Evolutionary conservation across 23 tunicate genomes (phyloP).

Genomic region (Trididemnum miniatum): DNA sequence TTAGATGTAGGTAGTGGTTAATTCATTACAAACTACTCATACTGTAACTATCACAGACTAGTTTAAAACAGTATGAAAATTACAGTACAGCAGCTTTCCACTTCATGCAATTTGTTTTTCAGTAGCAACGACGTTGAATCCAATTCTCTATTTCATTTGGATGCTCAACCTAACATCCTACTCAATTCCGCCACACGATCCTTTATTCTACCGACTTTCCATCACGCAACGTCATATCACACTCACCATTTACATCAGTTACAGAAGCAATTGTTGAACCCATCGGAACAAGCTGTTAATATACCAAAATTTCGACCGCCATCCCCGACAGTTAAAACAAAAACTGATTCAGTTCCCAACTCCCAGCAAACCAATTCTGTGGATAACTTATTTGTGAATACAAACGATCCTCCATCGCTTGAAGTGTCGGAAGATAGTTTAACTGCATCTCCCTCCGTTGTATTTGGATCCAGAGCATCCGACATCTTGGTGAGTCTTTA

Average conservation of each 20-base stretch:
- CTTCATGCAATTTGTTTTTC: constrained; percentile 7
- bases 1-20: too few species aligned
- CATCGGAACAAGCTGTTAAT: neutral
- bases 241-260: constrained; percentile 35
- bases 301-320: neutral
- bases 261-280: constrained; percentile 24
- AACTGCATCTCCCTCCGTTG: neutral
- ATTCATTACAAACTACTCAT: too few species aligned
- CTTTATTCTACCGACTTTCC: constrained; percentile 40
- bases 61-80: too few species aligned
- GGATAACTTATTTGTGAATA: neutral
- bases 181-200: constrained; percentile 15
- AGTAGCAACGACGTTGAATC: neutral
- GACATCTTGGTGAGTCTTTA: constrained; percentile 1
- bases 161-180: neutral
- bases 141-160: constrained; percentile 18
- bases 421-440: neutral
- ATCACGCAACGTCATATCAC: constrained; percentile 13
- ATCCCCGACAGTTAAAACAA: constrained; percentile 20
- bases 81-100: too few species aligned
- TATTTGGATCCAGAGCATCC: neutral
- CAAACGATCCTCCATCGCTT: neutral
- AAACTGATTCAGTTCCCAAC: neutral
- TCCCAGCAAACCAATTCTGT: neutral
- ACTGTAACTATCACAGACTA: too few species aligned